A percentile compares a stretch with the other conserved stretches of the same genome.
phyloP scores from a whole-genome alignment of 2,888 invertebrate genomes.

The Cyclophora albipunctata region DNA sequence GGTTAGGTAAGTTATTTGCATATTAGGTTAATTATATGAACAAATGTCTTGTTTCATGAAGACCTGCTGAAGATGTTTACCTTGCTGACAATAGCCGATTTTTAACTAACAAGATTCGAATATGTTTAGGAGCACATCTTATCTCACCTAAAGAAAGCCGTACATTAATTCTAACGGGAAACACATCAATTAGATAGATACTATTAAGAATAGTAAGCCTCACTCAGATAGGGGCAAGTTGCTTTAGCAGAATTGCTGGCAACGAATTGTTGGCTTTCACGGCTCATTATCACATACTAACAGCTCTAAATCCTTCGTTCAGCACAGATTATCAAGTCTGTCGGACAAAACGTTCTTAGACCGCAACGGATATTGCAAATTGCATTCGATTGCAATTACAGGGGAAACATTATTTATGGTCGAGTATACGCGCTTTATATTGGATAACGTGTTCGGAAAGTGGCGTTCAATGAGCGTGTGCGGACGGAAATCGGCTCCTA shows the following conservation, averaged over 20 bases:
- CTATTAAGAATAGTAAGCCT: slow-evolving; percentile 1
- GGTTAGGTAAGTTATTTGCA: too few relatives aligned
- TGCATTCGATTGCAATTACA: slow-evolving; percentile 33
- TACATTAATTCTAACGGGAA: too few relatives aligned
- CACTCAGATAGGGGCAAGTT: slow-evolving; percentile 6
- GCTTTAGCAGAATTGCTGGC: slow-evolving; percentile 14
- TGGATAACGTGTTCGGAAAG: slow-evolving; percentile 45
- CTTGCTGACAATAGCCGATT: too few relatives aligned
- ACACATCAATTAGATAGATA: background rate
- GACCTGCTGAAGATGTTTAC: too few relatives aligned
- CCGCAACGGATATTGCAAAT: slow-evolving; percentile 36
- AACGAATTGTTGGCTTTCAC: slow-evolving; percentile 19
- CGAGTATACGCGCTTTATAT: slow-evolving; percentile 33
- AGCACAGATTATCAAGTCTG: slow-evolving; percentile 21
- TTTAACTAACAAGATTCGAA: too few relatives aligned
- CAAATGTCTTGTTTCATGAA: too few relatives aligned
- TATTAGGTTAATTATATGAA: too few relatives aligned
- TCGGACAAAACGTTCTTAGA: slow-evolving; percentile 17
- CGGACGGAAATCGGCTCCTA: slow-evolving; percentile 51
- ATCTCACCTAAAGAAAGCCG: too few relatives aligned
- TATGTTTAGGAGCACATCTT: too few relatives aligned
- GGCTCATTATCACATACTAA: slow-evolving; percentile 25
- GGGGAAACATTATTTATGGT: slow-evolving; percentile 38
- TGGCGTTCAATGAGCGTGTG: slow-evolving; percentile 44
- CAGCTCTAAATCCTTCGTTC: slow-evolving; percentile 17